Evolutionary conservation across 2,888 invertebrate genomes (phyloP).

Genomic region (Catonia carolina): DNA sequence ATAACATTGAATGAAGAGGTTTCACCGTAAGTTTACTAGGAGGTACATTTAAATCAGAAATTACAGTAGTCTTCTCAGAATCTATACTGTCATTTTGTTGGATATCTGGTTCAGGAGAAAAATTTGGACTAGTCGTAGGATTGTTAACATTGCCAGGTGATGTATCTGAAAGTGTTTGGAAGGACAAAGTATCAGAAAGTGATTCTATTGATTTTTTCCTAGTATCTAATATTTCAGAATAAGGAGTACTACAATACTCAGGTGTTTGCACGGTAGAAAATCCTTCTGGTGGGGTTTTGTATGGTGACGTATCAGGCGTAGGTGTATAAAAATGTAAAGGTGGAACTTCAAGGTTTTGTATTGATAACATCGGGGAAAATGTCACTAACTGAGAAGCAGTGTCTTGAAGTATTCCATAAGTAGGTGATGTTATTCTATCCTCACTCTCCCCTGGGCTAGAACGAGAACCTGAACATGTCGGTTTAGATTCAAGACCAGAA

Average conservation of each 20-base stretch:
- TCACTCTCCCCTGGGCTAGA: not conserved
- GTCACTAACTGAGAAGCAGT: conserved; percentile 23
- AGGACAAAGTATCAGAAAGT: conserved; percentile 29
- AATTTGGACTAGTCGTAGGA: conserved; percentile 2
- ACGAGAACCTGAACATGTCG: conserved; percentile 4
- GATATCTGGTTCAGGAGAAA: conserved; percentile 1
- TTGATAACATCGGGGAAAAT: conserved; percentile 10
- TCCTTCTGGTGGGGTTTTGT: conserved; percentile 23
- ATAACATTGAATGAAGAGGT: conserved; percentile 23
- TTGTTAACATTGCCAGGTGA: conserved; percentile 16
- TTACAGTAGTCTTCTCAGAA: conserved; percentile 14
- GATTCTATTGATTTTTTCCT: conserved; percentile 25
- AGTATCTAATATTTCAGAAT: conserved; percentile 12
- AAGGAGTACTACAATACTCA: conserved; percentile 19
- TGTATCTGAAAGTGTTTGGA: conserved; percentile 29
- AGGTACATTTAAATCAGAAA: conserved; percentile 15
- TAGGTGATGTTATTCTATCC: conserved; percentile 21
- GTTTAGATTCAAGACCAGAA: conserved; percentile 7
- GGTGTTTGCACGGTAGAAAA: conserved; percentile 15
- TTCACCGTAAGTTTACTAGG: conserved; percentile 19
- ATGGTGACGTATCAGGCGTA: conserved; percentile 18
- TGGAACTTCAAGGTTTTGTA: conserved; percentile 14
- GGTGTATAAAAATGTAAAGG: conserved; percentile 6
- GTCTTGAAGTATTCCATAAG: conserved; percentile 23
- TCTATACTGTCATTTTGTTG: conserved; percentile 1